Evolutionary conservation across 2,888 invertebrate species (phyloP).

Genomic region (Cabera pusaria): DNA sequence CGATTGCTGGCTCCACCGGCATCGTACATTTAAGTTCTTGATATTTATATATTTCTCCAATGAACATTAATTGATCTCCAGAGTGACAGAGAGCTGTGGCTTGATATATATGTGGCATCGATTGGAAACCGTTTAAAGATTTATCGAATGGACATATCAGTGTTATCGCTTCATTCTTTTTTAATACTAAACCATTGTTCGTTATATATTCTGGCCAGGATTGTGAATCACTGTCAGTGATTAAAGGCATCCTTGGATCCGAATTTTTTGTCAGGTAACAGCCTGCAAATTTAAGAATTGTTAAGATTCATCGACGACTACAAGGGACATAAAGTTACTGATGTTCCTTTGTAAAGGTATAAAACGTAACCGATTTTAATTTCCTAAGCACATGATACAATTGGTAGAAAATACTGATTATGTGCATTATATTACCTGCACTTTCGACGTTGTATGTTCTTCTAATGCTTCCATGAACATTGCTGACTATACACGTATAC

Average conservation of each 20-base stretch:
- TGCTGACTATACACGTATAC: neutral
- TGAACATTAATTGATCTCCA: slow-evolving; percentile 22
- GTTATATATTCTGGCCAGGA: slow-evolving; percentile 2
- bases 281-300: too few species aligned
- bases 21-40: slow-evolving; percentile 22
- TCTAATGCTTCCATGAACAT: neutral
- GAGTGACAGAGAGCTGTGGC: slow-evolving; percentile 23
- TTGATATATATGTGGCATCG: slow-evolving; percentile 10
- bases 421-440: too few species aligned
- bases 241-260: slow-evolving; percentile 3
- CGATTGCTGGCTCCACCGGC: slow-evolving; percentile 12
- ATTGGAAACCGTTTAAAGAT: slow-evolving; percentile 19
- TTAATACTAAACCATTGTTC: slow-evolving; percentile 3
- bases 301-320: too few species aligned
- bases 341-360: too few species aligned
- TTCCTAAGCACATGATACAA: too few species aligned
- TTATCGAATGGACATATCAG: slow-evolving; percentile 20
- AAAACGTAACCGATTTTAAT: too few species aligned
- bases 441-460: neutral
- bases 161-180: slow-evolving; percentile 10
- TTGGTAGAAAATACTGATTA: too few species aligned
- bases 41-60: slow-evolving; percentile 20
- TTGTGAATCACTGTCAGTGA: neutral
- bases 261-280: slow-evolving; percentile 7
- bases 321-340: too few species aligned